Conservation (phyloP, 2,888 invertebrate genomes). For the Yponomeuta malinellus region DNA sequence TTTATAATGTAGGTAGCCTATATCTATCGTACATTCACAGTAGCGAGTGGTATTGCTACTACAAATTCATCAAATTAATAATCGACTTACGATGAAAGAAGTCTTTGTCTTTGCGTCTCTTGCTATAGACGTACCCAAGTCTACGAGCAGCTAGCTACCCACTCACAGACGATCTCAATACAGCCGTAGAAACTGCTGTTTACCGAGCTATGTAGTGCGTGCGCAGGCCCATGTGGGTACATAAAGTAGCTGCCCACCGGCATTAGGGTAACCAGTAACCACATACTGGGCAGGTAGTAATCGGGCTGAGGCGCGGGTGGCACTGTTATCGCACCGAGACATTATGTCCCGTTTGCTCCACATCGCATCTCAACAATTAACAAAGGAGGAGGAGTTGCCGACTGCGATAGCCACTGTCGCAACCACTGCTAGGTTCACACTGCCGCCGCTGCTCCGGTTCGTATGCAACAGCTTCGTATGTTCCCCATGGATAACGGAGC, state of each 20-base stretch:
- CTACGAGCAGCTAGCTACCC: neutral
- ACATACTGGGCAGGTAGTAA: slow-evolving; percentile 18
- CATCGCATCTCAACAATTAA: slow-evolving; percentile 48
- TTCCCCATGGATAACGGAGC: too few species aligned
- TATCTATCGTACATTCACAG: too few species aligned
- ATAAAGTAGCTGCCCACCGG: slow-evolving; percentile 28
- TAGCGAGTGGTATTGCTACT: too few species aligned
- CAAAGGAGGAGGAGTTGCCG: slow-evolving; percentile 27
- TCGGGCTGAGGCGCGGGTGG: slow-evolving; percentile 19
- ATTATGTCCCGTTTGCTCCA: slow-evolving; percentile 65
- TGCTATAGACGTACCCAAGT: neutral
- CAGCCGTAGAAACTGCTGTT: slow-evolving; percentile 4
- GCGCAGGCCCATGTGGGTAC: neutral
- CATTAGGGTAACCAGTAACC: slow-evolving; percentile 41
- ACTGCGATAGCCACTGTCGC: slow-evolving; percentile 14
- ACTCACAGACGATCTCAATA: neutral
- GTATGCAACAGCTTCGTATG: neutral
- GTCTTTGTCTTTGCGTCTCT: neutral
- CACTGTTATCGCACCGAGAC: slow-evolving; percentile 16
- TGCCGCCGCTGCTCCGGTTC: neutral
- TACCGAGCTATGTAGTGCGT: slow-evolving; percentile 12
- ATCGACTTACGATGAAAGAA: too few species aligned
- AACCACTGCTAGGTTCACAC: slow-evolving; percentile 9
- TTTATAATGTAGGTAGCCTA: too few species aligned
- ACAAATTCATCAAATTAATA: too few species aligned